Conservation (phyloP, 2,888 invertebrate genomes). For the Sphaerophoria rueppellii region DNA sequence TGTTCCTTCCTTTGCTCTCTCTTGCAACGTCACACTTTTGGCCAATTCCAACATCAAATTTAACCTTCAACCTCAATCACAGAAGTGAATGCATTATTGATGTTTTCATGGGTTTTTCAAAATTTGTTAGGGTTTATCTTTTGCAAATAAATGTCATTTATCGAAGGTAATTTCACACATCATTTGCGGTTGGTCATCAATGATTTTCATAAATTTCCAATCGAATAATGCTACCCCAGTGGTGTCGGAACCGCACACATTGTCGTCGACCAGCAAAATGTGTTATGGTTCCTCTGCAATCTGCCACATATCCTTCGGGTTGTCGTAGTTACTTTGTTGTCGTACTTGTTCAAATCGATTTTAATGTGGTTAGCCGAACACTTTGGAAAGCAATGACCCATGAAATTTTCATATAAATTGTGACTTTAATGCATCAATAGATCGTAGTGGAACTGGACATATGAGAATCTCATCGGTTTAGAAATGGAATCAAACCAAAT, state of each 20-base stretch:
- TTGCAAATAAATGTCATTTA: conserved; percentile 45
- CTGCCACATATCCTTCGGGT: conserved; percentile 11
- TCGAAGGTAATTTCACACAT: conserved; percentile 68
- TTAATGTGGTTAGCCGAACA: conserved; percentile 67
- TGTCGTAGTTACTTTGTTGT: conserved; percentile 46
- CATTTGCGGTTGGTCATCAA: conserved; percentile 62
- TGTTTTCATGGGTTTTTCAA: conserved; percentile 35
- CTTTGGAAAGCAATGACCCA: conserved; percentile 67
- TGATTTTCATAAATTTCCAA: conserved; percentile 68
- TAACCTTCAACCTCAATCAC: not conserved
- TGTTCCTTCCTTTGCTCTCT: no score
- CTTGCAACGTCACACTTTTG: no score
- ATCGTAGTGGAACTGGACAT: no score
- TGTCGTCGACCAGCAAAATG: not conserved
- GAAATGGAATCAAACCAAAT: no score
- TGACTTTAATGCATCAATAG: not conserved
- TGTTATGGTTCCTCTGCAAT: not conserved
- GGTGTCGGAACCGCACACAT: not conserved
- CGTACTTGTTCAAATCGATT: conserved; percentile 59
- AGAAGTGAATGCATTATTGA: conserved; percentile 54
- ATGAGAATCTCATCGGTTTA: no score
- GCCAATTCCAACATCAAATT: no score
- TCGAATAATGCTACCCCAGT: conserved; percentile 45
- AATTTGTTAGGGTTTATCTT: conserved; percentile 34
- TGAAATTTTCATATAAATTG: conserved; percentile 58